Percentiles rank a stretch among this genome's conserved stretches.
phyloP scores from a whole-genome alignment of 1,140 invertebrate species.

The Melitaea cinxia region DNA sequence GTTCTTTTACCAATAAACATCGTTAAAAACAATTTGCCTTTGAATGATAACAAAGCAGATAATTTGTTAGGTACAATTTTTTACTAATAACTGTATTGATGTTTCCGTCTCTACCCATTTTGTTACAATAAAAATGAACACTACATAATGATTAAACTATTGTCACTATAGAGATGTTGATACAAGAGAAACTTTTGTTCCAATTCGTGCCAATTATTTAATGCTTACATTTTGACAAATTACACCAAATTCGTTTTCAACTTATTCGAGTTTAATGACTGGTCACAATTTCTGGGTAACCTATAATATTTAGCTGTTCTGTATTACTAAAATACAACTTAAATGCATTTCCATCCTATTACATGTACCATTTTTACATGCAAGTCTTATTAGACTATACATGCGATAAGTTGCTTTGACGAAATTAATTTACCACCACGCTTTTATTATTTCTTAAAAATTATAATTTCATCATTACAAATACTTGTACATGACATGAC shows the following conservation, averaged over 20 bases:
- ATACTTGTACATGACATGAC: slow-evolving; percentile 6
- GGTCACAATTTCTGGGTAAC: neutral
- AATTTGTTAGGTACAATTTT: no score
- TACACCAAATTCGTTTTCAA: neutral
- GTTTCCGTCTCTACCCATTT: slow-evolving; percentile 37
- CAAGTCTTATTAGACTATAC: no score
- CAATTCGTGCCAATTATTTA: slow-evolving; percentile 41
- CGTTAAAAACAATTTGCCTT: no score
- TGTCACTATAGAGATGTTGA: slow-evolving; percentile 32
- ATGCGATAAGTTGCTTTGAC: neutral
- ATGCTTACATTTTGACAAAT: neutral
- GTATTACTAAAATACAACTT: neutral
- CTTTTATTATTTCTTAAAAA: neutral
- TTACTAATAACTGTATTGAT: slow-evolving; percentile 33
- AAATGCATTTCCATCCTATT: neutral
- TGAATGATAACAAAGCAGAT: no score
- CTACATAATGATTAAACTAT: slow-evolving; percentile 40
- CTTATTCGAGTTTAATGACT: neutral
- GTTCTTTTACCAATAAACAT: no score
- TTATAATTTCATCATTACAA: neutral
- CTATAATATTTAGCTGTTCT: neutral
- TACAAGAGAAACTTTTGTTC: slow-evolving; percentile 19
- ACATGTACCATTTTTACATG: neutral
- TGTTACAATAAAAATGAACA: slow-evolving; percentile 38
- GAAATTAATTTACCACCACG: neutral